These are phyloP conservation scores for Lamellibrachia luymesi DNA, from an alignment of 1,140 invertebrate species.

Conservation along the genomic window DNA sequence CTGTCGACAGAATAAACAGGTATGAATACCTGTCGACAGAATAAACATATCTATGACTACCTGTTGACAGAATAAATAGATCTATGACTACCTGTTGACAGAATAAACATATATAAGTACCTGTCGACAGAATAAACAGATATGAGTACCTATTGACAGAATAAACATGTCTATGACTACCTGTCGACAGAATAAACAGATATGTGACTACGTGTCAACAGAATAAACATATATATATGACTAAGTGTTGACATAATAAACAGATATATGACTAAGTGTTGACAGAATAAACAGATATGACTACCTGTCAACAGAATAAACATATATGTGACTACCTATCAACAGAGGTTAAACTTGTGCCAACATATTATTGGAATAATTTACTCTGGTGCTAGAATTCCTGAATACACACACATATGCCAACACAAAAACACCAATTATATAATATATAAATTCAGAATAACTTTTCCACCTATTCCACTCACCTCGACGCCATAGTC, in stretches of 20 bases:
- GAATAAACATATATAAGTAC: not conserved
- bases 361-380: no score
- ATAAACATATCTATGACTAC: no score
- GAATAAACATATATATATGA: not conserved
- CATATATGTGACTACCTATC: not conserved
- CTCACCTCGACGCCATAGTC: slow-evolving; percentile 63
- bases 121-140: no score
- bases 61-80: no score
- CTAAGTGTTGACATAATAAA: not conserved
- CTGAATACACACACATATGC: not conserved
- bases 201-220: not conserved
- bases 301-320: not conserved
- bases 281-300: not conserved
- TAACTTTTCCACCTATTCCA: not conserved
- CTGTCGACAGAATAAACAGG: no score
- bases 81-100: not conserved
- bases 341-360: no score
- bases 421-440: not conserved
- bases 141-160: not conserved
- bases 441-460: not conserved
- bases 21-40: no score
- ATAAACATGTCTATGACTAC: not conserved
- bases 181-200: not conserved
- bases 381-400: no score
- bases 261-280: not conserved